Percentiles rank a stretch among this genome's conserved stretches.
Evolutionary conservation across 2,797 vertebrate genomes (phyloP).

Genomic region (Pampus argenteus): DNA sequence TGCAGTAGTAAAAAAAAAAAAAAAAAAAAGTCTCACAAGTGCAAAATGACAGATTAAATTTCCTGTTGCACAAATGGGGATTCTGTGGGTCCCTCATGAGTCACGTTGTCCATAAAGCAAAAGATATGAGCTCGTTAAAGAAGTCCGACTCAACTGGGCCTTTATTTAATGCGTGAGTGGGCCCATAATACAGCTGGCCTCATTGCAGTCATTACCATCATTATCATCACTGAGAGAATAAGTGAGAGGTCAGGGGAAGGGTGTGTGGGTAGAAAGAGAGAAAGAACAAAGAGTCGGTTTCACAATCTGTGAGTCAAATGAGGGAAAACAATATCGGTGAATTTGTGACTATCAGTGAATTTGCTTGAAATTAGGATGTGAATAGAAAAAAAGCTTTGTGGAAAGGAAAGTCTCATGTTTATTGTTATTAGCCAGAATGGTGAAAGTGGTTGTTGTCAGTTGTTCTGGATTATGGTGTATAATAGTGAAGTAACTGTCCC

Average conservation of each 20-base stretch:
- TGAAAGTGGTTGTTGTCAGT: neutral
- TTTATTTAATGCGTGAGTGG: slow-evolving; percentile 31
- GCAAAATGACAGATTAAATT: slow-evolving; percentile 65
- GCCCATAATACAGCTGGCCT: slow-evolving; percentile 5
- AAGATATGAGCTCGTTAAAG: slow-evolving; percentile 44
- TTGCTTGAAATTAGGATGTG: neutral
- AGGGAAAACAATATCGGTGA: slow-evolving; percentile 4
- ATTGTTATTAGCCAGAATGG: slow-evolving; percentile 40
- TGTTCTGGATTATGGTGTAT: slow-evolving; percentile 18
- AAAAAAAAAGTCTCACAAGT: slow-evolving; percentile 51
- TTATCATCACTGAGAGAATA: slow-evolving; percentile 22
- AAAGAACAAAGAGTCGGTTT: neutral
- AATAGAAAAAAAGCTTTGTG: neutral
- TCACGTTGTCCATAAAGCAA: slow-evolving; percentile 44
- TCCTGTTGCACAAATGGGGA: slow-evolving; percentile 56
- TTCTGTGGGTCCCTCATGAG: slow-evolving; percentile 37
- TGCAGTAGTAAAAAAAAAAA: slow-evolving; percentile 10
- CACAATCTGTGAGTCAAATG: slow-evolving; percentile 23
- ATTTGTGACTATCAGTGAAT: neutral
- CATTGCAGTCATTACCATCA: neutral
- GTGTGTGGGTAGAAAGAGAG: neutral
- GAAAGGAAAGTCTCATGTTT: slow-evolving; percentile 26
- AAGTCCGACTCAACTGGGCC: slow-evolving; percentile 25
- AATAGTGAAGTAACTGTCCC: slow-evolving; percentile 34
- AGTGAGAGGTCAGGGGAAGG: slow-evolving; percentile 6